phyloP scores from a whole-genome alignment of 2,888 invertebrate genomes.

The Heliconius ethilla region DNA sequence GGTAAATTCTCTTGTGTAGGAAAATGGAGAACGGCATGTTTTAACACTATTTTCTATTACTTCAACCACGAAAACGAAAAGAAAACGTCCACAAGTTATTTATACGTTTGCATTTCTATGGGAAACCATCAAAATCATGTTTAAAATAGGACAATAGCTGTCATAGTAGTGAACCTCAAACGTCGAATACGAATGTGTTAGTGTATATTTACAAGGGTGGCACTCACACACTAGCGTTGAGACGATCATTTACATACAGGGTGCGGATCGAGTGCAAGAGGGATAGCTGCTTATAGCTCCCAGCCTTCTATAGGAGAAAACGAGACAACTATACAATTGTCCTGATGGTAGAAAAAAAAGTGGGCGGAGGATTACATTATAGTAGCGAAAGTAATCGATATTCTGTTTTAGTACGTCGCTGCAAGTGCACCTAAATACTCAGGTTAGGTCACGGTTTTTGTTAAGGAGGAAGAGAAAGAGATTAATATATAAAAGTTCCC shows the following conservation, averaged over 20 bases:
- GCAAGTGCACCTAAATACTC: slow-evolving; percentile 78
- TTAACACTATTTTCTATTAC: background rate
- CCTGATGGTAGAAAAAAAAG: slow-evolving; percentile 77
- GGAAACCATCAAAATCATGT: slow-evolving; percentile 65
- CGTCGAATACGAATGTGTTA: slow-evolving; percentile 59
- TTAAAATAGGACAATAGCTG: slow-evolving; percentile 79
- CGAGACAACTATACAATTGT: slow-evolving; percentile 78
- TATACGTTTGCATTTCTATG: slow-evolving; percentile 22
- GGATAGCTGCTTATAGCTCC: slow-evolving; percentile 58
- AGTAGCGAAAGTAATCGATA: slow-evolving; percentile 84
- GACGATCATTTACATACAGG: slow-evolving; percentile 82
- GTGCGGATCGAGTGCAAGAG: slow-evolving; percentile 60
- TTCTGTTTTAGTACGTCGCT: slow-evolving; percentile 81
- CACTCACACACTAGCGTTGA: slow-evolving; percentile 69
- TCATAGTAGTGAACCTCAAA: slow-evolving; percentile 79
- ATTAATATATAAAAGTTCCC: background rate
- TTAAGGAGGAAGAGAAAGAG: background rate
- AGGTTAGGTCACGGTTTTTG: slow-evolving; percentile 68
- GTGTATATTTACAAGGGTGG: slow-evolving; percentile 57
- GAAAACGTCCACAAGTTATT: background rate
- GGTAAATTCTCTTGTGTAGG: no score
- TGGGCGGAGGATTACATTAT: slow-evolving; percentile 84
- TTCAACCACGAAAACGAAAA: background rate
- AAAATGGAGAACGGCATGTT: background rate
- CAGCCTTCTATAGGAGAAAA: slow-evolving; percentile 62